Evolutionary conservation across 2,888 invertebrate species (phyloP), one percentile per base, ranked within the genome.

Genomic region (Liopterus haemorrhoidalis): DNA sequence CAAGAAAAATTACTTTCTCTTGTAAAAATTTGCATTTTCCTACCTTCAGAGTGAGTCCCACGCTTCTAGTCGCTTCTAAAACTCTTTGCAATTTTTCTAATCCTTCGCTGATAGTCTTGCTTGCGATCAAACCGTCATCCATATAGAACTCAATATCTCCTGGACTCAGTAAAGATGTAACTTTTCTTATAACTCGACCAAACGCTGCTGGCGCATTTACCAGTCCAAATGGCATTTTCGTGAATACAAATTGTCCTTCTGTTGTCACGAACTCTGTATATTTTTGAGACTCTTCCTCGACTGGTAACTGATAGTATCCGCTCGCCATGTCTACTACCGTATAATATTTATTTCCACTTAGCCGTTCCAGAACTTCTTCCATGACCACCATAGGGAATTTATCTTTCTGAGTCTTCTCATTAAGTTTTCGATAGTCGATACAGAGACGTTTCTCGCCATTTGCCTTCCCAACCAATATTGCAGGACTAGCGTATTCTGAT

Each of bases 131-230:
- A 1, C 58, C 38, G 22, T 59, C 56, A 11, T 50, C 55, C 45
- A 59, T 51, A 35, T 59, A 57, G 18, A 12, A 31, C n/a, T n/a
- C n/a, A n/a, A n/a, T n/a, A n/a, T n/a, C n/a, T n/a, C n/a, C n/a
- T n/a, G n/a, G n/a, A n/a, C n/a, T n/a, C n/a, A n/a, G n/a, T n/a
- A n/a, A 40, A 33, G 42, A 46, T 1, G 41, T 31, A n/a, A 59
- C 54, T 0, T 49, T 36, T 32, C 62, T 57, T 33, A 66, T 62
- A 40, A 61, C 53, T 19, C 59, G 46, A 39, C 65, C 64, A 44
- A 64, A 68, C 0, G 59, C 58, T 1, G 60, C 53, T 4, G 64
- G 64, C 0, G 68, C 63, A 45, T 66, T 66, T 0, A n/a, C n/a
- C n/a, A n/a, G n/a, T n/a, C n/a, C n/a, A n/a, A n/a, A n/a, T n/a